Evolutionary conservation across 1,140 invertebrate species (phyloP), one percentile per base, ranked within the genome.

Genomic region (Drosophila insularis): DNA sequence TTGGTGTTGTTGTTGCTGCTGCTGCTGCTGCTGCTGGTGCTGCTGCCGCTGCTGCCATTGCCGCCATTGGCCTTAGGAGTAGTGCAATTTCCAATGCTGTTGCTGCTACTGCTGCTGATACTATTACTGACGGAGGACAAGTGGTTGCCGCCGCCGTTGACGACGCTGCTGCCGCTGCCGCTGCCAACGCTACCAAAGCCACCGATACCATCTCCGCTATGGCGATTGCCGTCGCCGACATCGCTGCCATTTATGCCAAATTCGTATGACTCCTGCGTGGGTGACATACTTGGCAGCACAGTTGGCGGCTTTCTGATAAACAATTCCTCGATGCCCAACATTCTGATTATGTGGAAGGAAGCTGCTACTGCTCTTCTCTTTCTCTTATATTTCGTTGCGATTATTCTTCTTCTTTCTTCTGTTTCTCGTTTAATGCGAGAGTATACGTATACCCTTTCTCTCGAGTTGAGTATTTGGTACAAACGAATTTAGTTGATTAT

Each of bases 321-420:
- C 31, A 87, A 75, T 63, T 87, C 73, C 81, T 79, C 71, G 21
- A 87, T 71, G 67, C 68, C 68, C 63, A 81, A 60, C 81, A 87
- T 80, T 63, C 56, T 56, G 61, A 40, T 55, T 23, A 23, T 17
- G 11, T 56, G 61, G 35, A 32, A 14, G 19, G 39, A 21, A 19
- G 10, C 10, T 11, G n/a, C 46, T 19, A 1, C 13, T 17, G 60
- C n/a, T n/a, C 39, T 23, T n/a, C 21, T 27, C 27, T 27, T 4
- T 2, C 4, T 23, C 23, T 23, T 4, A 23, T 23, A 23, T 23
- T 23, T 23, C 2, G 32, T 7, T 37, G 4, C 21, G 32, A 10
- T 21, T 61, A 3, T 37, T 37, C 35, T 37, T 37, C 32, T 8
- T 35, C 10, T 35, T 10, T 1, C 6, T 11, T 35, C 32, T n/a